Conservation (phyloP, 2,113 vertebrate genomes). For the Centropus bengalensis region DNA sequence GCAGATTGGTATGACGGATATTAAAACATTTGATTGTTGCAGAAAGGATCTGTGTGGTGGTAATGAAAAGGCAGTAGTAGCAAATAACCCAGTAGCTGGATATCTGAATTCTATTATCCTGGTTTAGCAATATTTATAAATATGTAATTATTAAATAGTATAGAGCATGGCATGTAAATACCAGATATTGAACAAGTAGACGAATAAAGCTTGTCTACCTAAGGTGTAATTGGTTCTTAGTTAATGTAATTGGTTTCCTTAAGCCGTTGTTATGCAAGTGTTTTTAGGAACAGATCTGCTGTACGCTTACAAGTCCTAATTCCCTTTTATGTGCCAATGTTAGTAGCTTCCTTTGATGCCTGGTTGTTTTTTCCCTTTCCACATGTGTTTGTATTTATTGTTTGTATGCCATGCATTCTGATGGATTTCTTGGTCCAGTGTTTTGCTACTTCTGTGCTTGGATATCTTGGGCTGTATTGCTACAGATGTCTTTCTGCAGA, state of each 20-base stretch:
- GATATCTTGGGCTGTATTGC: background rate
- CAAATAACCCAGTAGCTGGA: background rate
- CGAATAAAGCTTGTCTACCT: background rate
- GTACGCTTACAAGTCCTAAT: background rate
- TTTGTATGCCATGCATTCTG: background rate
- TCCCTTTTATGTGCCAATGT: background rate
- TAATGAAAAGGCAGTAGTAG: background rate
- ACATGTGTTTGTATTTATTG: background rate
- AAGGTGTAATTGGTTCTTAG: background rate
- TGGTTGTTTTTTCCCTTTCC: background rate
- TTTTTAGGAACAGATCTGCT: background rate
- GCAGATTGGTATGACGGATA: background rate
- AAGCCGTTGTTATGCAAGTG: background rate
- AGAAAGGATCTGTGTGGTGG: background rate
- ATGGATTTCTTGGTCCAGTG: background rate
- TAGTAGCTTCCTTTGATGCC: background rate
- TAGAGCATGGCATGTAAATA: background rate
- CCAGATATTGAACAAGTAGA: background rate
- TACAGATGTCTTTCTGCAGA: constrained; percentile 39
- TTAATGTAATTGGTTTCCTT: background rate
- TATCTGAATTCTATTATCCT: background rate
- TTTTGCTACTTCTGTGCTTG: constrained; percentile 1
- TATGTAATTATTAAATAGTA: background rate
- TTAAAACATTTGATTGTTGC: background rate
- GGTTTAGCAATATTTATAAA: background rate